Evolutionary conservation across 2,888 invertebrate genomes (phyloP), one percentile per base, ranked within the genome.

Genomic region (Beris morrisii): DNA sequence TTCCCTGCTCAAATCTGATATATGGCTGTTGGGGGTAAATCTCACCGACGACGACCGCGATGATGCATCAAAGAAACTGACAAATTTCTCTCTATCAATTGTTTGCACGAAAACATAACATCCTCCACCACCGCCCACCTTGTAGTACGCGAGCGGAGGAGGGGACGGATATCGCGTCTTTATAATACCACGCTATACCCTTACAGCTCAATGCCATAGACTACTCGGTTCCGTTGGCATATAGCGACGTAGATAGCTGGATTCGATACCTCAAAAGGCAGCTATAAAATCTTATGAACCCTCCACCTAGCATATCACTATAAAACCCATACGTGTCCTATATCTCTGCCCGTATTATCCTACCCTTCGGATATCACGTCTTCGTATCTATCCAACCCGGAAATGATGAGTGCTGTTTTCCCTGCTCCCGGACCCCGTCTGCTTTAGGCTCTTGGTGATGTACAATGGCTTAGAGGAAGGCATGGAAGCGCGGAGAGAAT

Each of bases 361-460:
- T 58, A 53, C 55, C 59, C 55, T 57, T 64, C 53, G 55, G 38
- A 56, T 59, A 65, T 59, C 64, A 64, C 64, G 65, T 55, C 48
- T 56, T 59, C 54, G 59, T 65, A 67, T 59, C 67, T 67, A 65
- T 65, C 58, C 67, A 58, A 58, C 48, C 58, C 59, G 67, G 67
- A 67, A 64, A 67, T 65, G 65, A 65, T 38, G 38, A 63, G 28
- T 22, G 28, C 57, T 58, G 12, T 58, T 45, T 15, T 45, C 30
- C n/a, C 15, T 5, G 15, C 11, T 44, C 57, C 46, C 30, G 13
- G 43, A 13, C 15, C 15, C 28, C 15, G 22, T 9, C 50, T 15
- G 9, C 28, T 9, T 15, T 15, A 50, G 50, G 9, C 28, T 50
- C 5, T 28, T 45, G 11, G 45, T 22, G 45, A 45, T 32, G 45